These are phyloP conservation scores for Thryonomys swinderianus DNA, from an alignment of 2,113 vertebrate genomes.

Conservation along the genomic window DNA sequence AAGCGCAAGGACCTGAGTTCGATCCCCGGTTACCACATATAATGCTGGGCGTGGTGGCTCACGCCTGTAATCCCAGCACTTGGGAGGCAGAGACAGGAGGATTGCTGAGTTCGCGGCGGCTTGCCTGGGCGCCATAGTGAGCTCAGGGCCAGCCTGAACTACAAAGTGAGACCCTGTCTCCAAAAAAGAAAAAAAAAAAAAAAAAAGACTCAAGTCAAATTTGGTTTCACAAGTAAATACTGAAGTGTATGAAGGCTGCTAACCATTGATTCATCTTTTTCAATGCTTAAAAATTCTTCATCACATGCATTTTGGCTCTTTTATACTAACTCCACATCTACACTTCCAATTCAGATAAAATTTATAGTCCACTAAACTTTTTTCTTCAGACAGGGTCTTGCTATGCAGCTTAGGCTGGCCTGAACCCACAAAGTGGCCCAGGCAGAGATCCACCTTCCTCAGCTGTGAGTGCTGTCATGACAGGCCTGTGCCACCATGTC, in stretches of 20 bases:
- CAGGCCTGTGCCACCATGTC: neutral
- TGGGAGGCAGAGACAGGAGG: no score
- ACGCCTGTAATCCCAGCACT: no score
- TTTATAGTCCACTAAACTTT: neutral
- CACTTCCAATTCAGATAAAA: neutral
- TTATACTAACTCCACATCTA: neutral
- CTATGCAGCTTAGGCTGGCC: neutral
- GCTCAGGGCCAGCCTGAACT: no score
- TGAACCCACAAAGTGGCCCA: neutral
- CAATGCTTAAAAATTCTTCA: neutral
- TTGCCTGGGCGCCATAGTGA: no score
- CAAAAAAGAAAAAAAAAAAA: no score
- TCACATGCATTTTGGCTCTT: neutral
- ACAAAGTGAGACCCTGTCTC: no score
- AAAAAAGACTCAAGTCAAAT: conserved; percentile 9
- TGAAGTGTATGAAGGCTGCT: conserved; percentile 5
- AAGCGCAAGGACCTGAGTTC: no score
- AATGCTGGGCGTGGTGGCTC: no score
- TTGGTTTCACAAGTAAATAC: neutral
- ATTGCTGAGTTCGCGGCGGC: no score
- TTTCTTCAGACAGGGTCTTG: neutral
- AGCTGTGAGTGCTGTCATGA: neutral
- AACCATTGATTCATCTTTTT: neutral
- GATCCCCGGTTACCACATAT: no score
- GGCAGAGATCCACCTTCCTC: neutral